Evolutionary conservation across 2,113 vertebrate genomes (phyloP).

Genomic region (Paramormyrops kingsleyae): DNA sequence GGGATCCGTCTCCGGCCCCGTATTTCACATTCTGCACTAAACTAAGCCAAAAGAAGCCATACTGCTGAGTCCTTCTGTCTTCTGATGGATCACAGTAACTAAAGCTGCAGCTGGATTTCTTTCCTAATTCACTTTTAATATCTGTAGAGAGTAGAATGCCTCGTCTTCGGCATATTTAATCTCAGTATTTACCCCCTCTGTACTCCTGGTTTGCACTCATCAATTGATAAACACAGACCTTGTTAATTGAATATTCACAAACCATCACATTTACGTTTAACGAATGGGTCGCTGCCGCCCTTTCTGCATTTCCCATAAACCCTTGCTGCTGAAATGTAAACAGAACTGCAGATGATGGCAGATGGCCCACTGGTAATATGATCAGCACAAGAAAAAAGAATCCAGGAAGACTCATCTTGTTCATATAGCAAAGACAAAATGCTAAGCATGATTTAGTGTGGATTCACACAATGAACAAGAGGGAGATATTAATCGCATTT

Average conservation of each 20-base stretch:
- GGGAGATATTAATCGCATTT: neutral
- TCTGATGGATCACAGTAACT: neutral
- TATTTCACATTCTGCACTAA: neutral
- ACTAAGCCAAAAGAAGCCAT: neutral
- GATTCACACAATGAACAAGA: neutral
- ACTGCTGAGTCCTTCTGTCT: neutral
- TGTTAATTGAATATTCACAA: neutral
- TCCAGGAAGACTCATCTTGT: neutral
- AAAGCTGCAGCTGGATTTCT: neutral
- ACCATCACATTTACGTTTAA: neutral
- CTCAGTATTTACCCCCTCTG: neutral
- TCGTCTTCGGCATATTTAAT: neutral
- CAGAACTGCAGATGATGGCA: neutral
- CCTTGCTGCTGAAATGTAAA: neutral
- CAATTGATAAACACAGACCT: neutral
- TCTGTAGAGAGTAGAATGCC: neutral
- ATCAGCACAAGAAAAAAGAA: neutral
- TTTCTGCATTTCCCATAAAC: neutral
- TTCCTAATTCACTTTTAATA: neutral
- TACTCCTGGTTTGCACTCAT: neutral
- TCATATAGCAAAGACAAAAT: neutral
- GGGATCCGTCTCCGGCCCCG: neutral
- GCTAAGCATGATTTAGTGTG: neutral
- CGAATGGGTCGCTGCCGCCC: neutral
- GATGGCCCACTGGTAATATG: neutral